Conservation (phyloP, 1,140 invertebrate genomes). For the Leptinotarsa undecemlineata region DNA sequence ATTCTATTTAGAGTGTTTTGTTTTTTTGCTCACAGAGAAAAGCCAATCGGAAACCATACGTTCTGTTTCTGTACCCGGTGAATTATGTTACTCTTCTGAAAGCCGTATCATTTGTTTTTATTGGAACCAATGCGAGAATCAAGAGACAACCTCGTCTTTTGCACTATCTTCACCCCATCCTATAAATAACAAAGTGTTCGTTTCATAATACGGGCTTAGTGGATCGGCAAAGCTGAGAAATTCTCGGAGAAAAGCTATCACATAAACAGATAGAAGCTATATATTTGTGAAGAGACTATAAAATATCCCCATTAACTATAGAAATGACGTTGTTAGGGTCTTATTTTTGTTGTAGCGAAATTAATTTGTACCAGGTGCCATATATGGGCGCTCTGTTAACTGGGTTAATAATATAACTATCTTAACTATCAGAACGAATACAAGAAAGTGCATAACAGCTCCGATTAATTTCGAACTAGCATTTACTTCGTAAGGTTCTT, state of each 20-base stretch:
- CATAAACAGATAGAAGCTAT: slow-evolving; percentile 2
- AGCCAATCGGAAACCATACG: too few species aligned
- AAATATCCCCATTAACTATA: not conserved
- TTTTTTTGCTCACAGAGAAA: too few species aligned
- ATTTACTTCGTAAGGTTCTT: too few species aligned
- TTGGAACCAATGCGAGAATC: not conserved
- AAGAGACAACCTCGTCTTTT: not conserved
- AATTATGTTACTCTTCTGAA: not conserved
- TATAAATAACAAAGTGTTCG: slow-evolving; percentile 8
- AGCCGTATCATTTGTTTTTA: not conserved
- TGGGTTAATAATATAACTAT: too few species aligned
- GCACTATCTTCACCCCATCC: not conserved
- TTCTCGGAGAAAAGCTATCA: not conserved
- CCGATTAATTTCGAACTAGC: too few species aligned
- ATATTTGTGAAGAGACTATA: not conserved
- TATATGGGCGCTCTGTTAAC: too few species aligned
- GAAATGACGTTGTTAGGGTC: not conserved
- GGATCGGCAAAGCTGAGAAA: not conserved
- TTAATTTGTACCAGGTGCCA: not conserved
- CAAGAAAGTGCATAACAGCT: too few species aligned
- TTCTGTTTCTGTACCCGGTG: too few species aligned
- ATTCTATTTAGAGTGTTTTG: too few species aligned
- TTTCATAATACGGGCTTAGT: not conserved
- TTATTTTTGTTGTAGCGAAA: not conserved
- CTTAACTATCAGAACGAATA: too few species aligned